Evolutionary conservation across 2,888 invertebrate species (phyloP).

Genomic region (Drosophila fungiperda): DNA sequence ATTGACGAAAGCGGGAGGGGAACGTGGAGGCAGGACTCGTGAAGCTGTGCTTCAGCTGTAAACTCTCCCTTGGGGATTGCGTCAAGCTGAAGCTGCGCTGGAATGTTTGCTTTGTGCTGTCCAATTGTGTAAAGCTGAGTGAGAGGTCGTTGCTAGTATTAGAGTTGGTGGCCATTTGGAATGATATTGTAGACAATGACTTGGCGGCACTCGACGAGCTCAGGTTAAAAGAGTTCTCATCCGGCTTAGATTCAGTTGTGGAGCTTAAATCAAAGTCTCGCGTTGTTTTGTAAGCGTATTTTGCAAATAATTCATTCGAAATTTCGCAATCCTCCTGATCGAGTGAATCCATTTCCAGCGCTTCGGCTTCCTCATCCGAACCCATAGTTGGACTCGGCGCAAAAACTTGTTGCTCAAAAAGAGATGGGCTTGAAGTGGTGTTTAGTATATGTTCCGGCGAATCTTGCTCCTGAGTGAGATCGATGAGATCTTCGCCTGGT

Average conservation of each 20-base stretch:
- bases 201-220: slow-evolving; percentile 1
- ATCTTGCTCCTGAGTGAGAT: slow-evolving; percentile 58
- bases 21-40: slow-evolving; percentile 21
- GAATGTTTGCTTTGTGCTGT: slow-evolving; percentile 37
- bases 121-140: slow-evolving; percentile 36
- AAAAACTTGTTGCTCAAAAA: slow-evolving; percentile 11
- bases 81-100: slow-evolving; percentile 43
- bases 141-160: neutral
- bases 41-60: slow-evolving; percentile 38
- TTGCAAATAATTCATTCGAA: slow-evolving; percentile 36
- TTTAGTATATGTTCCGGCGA: slow-evolving; percentile 7
- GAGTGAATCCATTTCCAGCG: neutral
- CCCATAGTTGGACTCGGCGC: slow-evolving; percentile 28
- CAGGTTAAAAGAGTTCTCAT: neutral
- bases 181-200: slow-evolving; percentile 5
- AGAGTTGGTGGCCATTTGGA: slow-evolving; percentile 1
- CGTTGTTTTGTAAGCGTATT: slow-evolving; percentile 24
- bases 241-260: neutral
- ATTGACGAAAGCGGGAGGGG: slow-evolving; percentile 13
- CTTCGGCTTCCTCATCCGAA: slow-evolving; percentile 17
- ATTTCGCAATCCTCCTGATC: slow-evolving; percentile 14
- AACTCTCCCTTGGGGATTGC: slow-evolving; percentile 14
- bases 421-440: neutral
- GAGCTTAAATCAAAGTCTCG: neutral
- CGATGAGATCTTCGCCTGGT: slow-evolving; percentile 36